These are phyloP conservation scores for Silurus meridionalis DNA, from an alignment of 2,113 vertebrate species.

Conservation along the genomic window DNA sequence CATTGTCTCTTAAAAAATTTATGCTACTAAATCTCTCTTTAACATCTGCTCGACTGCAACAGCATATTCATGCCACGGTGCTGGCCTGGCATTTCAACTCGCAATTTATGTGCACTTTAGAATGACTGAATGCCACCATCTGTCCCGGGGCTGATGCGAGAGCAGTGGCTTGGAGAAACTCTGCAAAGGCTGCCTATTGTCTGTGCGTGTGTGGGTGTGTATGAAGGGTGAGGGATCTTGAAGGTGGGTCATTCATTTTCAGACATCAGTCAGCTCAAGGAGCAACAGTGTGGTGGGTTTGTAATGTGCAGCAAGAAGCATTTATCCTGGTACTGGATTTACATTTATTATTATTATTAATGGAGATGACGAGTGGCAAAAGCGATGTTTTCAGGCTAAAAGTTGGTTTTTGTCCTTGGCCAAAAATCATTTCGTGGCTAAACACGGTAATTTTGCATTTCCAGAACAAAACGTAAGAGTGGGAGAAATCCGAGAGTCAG, in stretches of 20 bases:
- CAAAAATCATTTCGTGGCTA: neutral
- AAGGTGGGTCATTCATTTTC: conserved; percentile 33
- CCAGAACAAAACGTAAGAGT: neutral
- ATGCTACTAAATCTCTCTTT: conserved; percentile 13
- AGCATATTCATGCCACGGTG: neutral
- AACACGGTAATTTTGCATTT: neutral
- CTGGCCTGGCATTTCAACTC: conserved; percentile 25
- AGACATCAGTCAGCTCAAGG: conserved; percentile 25
- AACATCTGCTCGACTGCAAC: conserved; percentile 14
- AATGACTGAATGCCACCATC: conserved; percentile 46
- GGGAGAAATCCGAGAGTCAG: neutral
- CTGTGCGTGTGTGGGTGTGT: neutral
- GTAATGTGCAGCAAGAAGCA: neutral
- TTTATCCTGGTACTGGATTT: neutral
- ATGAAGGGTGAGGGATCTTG: conserved; percentile 25
- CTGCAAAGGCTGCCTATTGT: conserved; percentile 10
- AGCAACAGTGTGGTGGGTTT: neutral
- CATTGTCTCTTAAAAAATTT: conserved; percentile 30
- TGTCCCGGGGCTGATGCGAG: conserved; percentile 26
- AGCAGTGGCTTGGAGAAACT: neutral
- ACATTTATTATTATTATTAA: neutral
- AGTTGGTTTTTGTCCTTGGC: neutral
- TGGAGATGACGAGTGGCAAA: neutral
- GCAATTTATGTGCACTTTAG: conserved; percentile 23
- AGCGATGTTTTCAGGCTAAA: neutral